Evolutionary conservation across 2,113 vertebrate genomes (phyloP).

Genomic region (Phainopepla nitens): DNA sequence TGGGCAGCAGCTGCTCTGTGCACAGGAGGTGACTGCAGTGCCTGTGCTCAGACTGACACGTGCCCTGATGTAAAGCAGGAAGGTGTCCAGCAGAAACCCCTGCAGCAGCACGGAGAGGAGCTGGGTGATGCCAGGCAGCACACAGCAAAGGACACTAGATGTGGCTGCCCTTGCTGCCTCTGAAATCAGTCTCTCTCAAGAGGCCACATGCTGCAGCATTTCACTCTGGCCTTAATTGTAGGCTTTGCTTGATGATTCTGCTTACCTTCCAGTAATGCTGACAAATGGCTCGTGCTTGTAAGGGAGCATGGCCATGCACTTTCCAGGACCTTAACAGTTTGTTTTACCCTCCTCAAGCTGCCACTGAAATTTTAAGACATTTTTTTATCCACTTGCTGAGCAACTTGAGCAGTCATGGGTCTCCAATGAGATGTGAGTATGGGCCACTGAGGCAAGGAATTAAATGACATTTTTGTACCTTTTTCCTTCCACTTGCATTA

Average conservation of each 20-base stretch:
- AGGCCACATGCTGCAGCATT: not conserved
- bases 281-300: not conserved
- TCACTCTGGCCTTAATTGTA: not conserved
- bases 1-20: not conserved
- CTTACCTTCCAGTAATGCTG: not conserved
- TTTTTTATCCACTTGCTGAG: not conserved
- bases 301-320: not conserved
- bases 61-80: not conserved
- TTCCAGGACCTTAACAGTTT: not conserved
- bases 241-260: not conserved
- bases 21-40: not conserved
- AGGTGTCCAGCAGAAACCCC: not conserved
- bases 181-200: not conserved
- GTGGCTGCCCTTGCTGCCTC: not conserved
- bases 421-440: fast-evolving
- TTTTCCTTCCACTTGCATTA: not conserved
- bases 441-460: not conserved
- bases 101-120: not conserved
- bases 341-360: not conserved
- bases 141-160: not conserved
- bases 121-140: not conserved
- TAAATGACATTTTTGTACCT: not conserved
- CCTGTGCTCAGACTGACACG: not conserved
- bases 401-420: not conserved
- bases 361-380: not conserved